Conservation (phyloP, 35 echinoderm and acorn worm species). For the Diadema setosum region DNA sequence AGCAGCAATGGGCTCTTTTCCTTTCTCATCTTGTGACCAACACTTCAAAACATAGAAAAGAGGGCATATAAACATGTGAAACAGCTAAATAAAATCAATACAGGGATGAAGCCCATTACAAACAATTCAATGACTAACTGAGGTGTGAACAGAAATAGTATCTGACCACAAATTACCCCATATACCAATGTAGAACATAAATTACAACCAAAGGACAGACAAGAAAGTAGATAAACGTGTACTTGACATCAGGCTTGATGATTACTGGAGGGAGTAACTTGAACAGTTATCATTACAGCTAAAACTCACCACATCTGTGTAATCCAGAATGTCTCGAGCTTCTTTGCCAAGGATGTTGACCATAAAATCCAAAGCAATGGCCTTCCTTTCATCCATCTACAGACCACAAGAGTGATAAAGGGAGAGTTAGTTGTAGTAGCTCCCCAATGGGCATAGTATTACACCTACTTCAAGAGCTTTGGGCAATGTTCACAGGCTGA, state of each 20-base stretch:
- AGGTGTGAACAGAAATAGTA: not conserved
- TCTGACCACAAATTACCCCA: not conserved
- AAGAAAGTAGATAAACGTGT: not conserved
- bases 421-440: not conserved
- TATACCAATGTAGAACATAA: not conserved
- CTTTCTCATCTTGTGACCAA: not conserved
- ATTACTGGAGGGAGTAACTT: not conserved
- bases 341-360: slow-evolving; percentile 37
- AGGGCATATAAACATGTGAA: not conserved
- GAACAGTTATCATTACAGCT: no score
- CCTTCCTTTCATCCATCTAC: slow-evolving; percentile 47
- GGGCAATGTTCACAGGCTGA: no score
- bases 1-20: not conserved
- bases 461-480: no score
- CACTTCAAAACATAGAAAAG: not conserved
- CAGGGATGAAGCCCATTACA: not conserved
- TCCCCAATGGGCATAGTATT: no score
- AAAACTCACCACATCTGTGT: slow-evolving; percentile 57
- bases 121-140: not conserved
- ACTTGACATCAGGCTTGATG: not conserved
- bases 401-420: not conserved
- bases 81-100: not conserved
- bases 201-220: no score
- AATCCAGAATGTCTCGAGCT: slow-evolving; percentile 41
- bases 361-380: slow-evolving; percentile 25